phyloP scores from a whole-genome alignment of 2,113 vertebrate species.

The Ameiurus melas region DNA sequence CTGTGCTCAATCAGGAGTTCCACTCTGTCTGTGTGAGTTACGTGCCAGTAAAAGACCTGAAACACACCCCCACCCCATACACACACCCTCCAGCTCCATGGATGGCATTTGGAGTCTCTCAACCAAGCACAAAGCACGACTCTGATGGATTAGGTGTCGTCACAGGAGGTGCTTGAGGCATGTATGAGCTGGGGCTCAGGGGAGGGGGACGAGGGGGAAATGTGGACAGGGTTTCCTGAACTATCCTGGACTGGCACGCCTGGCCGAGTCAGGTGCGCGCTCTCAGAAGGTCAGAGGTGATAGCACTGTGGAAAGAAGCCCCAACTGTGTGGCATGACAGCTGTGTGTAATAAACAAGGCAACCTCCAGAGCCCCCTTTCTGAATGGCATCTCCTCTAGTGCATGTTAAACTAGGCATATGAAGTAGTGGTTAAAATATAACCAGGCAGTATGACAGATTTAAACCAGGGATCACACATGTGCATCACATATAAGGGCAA shows the following conservation, averaged over 20 bases:
- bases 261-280: slow-evolving; percentile 38
- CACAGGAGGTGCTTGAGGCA: slow-evolving; percentile 42
- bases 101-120: slow-evolving; percentile 33
- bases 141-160: slow-evolving; percentile 52
- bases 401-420: slow-evolving; percentile 21
- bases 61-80: neutral
- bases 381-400: neutral
- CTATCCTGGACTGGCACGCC: slow-evolving; percentile 45
- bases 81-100: neutral
- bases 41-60: slow-evolving; percentile 6
- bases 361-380: neutral
- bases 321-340: slow-evolving; percentile 32
- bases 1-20: slow-evolving; percentile 45
- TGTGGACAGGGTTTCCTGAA: slow-evolving; percentile 58
- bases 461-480: neutral
- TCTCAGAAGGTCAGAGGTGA: slow-evolving; percentile 56
- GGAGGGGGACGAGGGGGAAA: neutral
- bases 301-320: slow-evolving; percentile 39
- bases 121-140: slow-evolving; percentile 44
- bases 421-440: slow-evolving; percentile 32
- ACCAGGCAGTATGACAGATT: slow-evolving; percentile 4
- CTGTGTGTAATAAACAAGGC: slow-evolving; percentile 48
- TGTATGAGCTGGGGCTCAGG: slow-evolving; percentile 22
- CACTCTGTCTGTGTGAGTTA: slow-evolving; percentile 47
- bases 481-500: slow-evolving; percentile 27